A percentile compares a stretch with the other conserved stretches of the same genome.
Evolutionary conservation across 2,113 vertebrate species (phyloP).

Genomic region (Silurus asotus): DNA sequence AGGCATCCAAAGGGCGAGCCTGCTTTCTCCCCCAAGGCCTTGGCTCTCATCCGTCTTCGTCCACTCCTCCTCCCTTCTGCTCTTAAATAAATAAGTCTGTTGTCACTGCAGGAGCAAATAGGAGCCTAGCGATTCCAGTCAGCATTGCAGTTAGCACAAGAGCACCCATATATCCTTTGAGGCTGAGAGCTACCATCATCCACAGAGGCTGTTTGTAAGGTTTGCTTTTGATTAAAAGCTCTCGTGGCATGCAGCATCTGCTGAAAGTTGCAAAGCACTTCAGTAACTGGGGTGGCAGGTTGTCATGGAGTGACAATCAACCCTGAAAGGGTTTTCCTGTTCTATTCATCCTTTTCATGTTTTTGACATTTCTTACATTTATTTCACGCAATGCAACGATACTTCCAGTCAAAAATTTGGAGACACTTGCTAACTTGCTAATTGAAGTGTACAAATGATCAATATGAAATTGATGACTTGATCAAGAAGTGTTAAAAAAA

Average conservation of each 20-base stretch:
- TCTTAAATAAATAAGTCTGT: constrained; percentile 59
- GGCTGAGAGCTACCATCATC: constrained; percentile 20
- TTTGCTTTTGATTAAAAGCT: constrained; percentile 52
- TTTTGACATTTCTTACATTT: constrained; percentile 19
- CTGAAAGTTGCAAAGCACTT: constrained; percentile 24
- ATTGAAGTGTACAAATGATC: neutral
- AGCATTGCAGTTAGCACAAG: constrained; percentile 40
- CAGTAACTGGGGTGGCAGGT: constrained; percentile 28
- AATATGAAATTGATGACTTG: neutral
- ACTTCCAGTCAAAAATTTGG: neutral
- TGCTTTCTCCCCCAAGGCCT: constrained; percentile 38
- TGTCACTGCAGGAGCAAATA: constrained; percentile 46
- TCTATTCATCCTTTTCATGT: constrained; percentile 18
- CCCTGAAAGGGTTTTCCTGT: constrained; percentile 12
- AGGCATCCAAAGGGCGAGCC: constrained; percentile 37
- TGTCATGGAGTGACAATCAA: constrained; percentile 50
- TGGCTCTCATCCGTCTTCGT: constrained; percentile 54
- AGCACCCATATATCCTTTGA: constrained; percentile 18
- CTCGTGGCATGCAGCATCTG: constrained; percentile 19
- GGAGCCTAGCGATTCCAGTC: constrained; percentile 34
- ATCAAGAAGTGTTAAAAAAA: neutral
- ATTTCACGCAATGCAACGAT: neutral
- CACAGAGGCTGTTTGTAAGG: constrained; percentile 40
- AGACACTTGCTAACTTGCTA: neutral
- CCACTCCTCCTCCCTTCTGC: constrained; percentile 38